These are phyloP conservation scores for Lysiphlebus fabarum DNA, from an alignment of 1,140 invertebrate species.

Conservation along the genomic window DNA sequence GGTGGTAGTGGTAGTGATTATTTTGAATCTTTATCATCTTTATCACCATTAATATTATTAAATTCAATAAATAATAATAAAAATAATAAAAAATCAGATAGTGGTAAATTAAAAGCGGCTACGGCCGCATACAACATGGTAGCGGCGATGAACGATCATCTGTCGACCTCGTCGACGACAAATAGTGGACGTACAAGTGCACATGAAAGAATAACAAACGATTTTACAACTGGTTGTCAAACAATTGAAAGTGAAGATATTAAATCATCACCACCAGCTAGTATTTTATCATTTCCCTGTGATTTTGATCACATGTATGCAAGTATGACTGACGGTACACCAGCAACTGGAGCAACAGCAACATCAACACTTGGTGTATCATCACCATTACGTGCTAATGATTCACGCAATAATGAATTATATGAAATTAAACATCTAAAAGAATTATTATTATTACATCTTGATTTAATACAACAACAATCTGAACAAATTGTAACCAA, in stretches of 20 bases:
- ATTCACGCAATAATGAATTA: slow-evolving; percentile 53
- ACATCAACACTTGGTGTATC: slow-evolving; percentile 43
- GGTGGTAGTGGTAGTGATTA: slow-evolving; percentile 12
- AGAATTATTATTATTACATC: slow-evolving; percentile 66
- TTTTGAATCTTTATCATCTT: slow-evolving; percentile 7
- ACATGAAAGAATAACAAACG: slow-evolving; percentile 16
- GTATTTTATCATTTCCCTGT: slow-evolving; percentile 50
- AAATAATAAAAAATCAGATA: slow-evolving; percentile 5
- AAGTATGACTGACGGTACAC: slow-evolving; percentile 51
- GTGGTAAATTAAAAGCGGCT: slow-evolving; percentile 19
- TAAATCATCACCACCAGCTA: slow-evolving; percentile 34
- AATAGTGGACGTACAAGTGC: slow-evolving; percentile 38
- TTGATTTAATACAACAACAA: slow-evolving; percentile 72
- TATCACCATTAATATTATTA: slow-evolving; percentile 17
- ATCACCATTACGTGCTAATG: slow-evolving; percentile 46
- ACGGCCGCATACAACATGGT: slow-evolving; percentile 47
- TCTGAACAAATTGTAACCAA: slow-evolving; percentile 67
- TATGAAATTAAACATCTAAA: slow-evolving; percentile 63
- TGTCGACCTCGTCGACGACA: slow-evolving; percentile 45
- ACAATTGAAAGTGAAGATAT: slow-evolving; percentile 29
- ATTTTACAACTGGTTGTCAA: slow-evolving; percentile 21
- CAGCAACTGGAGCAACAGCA: slow-evolving; percentile 35
- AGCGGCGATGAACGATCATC: slow-evolving; percentile 54
- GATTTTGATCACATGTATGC: slow-evolving; percentile 61
- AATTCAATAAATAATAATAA: slow-evolving; percentile 1